These are phyloP conservation scores for Etheostoma nigrum DNA, from an alignment of 2,797 vertebrate genomes.

Conservation along the genomic window DNA sequence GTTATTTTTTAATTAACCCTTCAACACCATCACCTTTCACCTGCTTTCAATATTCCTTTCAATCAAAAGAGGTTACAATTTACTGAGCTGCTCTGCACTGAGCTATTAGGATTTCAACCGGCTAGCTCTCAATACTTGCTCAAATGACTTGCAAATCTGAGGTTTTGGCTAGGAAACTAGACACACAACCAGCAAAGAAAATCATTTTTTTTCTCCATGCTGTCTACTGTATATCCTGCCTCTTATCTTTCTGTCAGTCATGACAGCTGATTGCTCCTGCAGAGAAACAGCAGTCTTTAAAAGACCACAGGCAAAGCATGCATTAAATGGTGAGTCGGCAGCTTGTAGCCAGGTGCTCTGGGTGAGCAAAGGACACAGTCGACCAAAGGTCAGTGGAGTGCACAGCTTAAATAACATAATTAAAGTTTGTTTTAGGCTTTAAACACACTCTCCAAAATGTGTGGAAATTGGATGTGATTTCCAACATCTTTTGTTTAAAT, in stretches of 20 bases:
- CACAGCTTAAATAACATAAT: constrained; percentile 67
- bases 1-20: constrained; percentile 75
- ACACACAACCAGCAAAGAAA: constrained; percentile 4
- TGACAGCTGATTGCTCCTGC: constrained; percentile 54
- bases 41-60: constrained; percentile 49
- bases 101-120: not conserved
- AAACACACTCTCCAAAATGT: constrained; percentile 10
- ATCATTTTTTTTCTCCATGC: not conserved
- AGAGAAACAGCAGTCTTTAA: constrained; percentile 31
- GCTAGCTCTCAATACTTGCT: not conserved
- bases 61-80: constrained; percentile 40
- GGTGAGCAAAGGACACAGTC: constrained; percentile 47
- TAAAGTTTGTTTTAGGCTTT: constrained; percentile 44
- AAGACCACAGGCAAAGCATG: constrained; percentile 42
- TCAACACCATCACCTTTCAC: constrained; percentile 62
- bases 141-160: not conserved
- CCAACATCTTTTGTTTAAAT: not conserved
- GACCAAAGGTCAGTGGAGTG: constrained; percentile 69
- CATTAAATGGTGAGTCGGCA: constrained; percentile 58
- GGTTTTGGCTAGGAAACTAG: not conserved
- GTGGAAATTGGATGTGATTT: constrained; percentile 1
- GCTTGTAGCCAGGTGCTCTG: constrained; percentile 47
- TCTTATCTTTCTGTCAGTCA: constrained; percentile 43
- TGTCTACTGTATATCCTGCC: constrained; percentile 28
- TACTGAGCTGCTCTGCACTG: constrained; percentile 6